Conservation (phyloP, 2,888 invertebrate genomes). For the Cheilosia soror region DNA sequence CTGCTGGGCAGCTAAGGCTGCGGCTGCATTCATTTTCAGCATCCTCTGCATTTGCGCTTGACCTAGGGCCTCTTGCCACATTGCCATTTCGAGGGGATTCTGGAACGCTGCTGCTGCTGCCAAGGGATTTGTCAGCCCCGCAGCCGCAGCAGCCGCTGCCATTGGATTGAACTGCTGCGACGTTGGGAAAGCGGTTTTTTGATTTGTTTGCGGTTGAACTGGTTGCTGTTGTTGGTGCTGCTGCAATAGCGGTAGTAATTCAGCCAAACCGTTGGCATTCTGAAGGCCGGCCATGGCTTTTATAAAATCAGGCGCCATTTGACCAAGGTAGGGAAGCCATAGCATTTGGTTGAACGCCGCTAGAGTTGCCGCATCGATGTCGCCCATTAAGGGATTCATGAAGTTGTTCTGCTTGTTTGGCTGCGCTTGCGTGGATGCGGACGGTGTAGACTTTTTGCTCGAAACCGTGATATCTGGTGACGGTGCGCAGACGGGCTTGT, state of each 20-base stretch:
- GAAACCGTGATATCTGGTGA: constrained; percentile 64
- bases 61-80: constrained; percentile 89
- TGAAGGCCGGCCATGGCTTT: constrained; percentile 81
- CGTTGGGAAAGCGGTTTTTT: constrained; percentile 71
- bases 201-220: constrained; percentile 68
- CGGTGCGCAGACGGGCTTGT: constrained; percentile 45
- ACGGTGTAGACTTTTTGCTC: constrained; percentile 50
- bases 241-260: constrained; percentile 81
- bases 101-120: constrained; percentile 77
- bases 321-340: constrained; percentile 88
- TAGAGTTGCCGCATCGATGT: constrained; percentile 88
- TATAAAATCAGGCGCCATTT: constrained; percentile 84
- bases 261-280: constrained; percentile 77
- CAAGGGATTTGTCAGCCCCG: constrained; percentile 78
- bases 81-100: constrained; percentile 84
- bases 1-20: constrained; percentile 76
- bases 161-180: constrained; percentile 65
- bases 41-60: constrained; percentile 84
- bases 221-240: constrained; percentile 82
- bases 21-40: constrained; percentile 79
- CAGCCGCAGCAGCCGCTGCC: constrained; percentile 70
- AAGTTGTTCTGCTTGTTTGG: constrained; percentile 52
- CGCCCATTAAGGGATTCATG: constrained; percentile 79
- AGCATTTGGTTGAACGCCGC: constrained; percentile 90
- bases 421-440: constrained; percentile 36